These are phyloP conservation scores for Alviniconcha marisindica DNA, from an alignment of 1,140 invertebrate species.

Conservation along the genomic window DNA sequence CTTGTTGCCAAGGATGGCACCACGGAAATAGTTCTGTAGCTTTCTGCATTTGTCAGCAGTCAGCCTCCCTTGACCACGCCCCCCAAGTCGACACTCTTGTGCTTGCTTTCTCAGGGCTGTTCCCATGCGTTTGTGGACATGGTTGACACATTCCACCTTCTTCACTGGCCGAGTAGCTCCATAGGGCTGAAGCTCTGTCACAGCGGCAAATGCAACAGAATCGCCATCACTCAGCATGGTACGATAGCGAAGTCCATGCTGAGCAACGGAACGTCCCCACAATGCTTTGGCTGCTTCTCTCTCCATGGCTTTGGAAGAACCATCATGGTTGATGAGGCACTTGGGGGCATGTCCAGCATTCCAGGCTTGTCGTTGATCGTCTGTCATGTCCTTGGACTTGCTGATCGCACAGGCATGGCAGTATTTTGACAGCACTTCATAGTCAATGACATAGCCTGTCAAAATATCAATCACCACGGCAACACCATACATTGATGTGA, in stretches of 20 bases:
- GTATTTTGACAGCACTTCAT: slow-evolving; percentile 41
- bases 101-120: neutral
- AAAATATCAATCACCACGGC: slow-evolving; percentile 29
- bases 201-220: neutral
- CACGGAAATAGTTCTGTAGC: no score
- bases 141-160: neutral
- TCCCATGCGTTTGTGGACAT: neutral
- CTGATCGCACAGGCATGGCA: slow-evolving; percentile 13
- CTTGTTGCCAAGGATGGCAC: no score
- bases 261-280: no score
- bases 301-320: neutral
- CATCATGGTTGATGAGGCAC: neutral
- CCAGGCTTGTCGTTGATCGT: neutral
- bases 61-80: neutral
- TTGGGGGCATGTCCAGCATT: neutral
- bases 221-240: neutral
- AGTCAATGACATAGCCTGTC: slow-evolving; percentile 44
- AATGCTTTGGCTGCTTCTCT: neutral
- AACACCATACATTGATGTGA: slow-evolving; percentile 36
- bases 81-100: neutral
- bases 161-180: neutral
- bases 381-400: neutral
- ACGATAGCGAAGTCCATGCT: no score
- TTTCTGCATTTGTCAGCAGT: neutral
- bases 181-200: neutral